Conservation (phyloP, 2,797 vertebrate genomes). For the Echiichthys vipera region DNA sequence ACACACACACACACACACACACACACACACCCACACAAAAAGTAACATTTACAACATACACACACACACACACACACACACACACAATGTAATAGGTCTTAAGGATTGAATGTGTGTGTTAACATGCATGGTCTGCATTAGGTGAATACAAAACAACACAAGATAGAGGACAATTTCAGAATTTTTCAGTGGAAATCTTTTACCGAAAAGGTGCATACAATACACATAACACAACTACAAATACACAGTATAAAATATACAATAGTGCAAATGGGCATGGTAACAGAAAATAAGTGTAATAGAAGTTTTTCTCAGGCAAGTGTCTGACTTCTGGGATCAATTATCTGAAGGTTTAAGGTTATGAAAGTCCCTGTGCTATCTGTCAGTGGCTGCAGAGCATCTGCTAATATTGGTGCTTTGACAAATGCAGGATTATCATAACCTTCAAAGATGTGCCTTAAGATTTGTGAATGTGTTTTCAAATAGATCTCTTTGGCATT, state of each 20-base stretch:
- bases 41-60: too few species aligned
- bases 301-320: slow-evolving; percentile 12
- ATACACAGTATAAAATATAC: too few species aligned
- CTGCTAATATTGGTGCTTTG: background rate
- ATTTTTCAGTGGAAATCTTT: too few species aligned
- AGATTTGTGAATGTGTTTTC: background rate
- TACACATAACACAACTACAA: too few species aligned
- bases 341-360: background rate
- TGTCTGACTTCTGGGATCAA: too few species aligned
- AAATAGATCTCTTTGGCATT: background rate
- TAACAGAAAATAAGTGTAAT: background rate
- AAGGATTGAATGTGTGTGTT: slow-evolving; percentile 24
- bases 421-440: background rate
- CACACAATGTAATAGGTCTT: slow-evolving; percentile 5
- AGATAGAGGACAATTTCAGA: too few species aligned
- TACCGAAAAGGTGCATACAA: too few species aligned
- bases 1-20: slow-evolving; percentile 9
- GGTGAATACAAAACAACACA: slow-evolving; percentile 8
- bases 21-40: slow-evolving; percentile 1
- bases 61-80: background rate
- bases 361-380: background rate
- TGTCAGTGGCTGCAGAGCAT: background rate
- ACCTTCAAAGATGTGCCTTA: background rate
- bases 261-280: too few species aligned
- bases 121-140: slow-evolving; percentile 9